phyloP scores from a whole-genome alignment of 2,797 vertebrate species.

The Muscicapa comitata region DNA sequence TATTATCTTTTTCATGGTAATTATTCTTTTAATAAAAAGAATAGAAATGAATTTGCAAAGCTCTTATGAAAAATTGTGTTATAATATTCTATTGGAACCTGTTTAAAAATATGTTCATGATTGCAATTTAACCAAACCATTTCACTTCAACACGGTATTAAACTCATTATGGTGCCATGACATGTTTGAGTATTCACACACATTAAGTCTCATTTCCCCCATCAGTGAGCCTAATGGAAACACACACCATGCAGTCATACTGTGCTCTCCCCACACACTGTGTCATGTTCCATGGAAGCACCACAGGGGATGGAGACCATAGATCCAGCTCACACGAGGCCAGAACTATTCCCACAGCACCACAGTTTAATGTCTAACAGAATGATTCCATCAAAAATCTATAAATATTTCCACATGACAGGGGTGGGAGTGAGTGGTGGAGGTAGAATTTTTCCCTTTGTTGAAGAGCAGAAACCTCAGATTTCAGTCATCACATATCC shows the following conservation, averaged over 20 bases:
- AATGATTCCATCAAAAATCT: background rate
- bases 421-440: fast-evolving
- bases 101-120: background rate
- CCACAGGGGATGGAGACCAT: background rate
- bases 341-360: background rate
- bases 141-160: background rate
- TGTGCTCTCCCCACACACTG: background rate
- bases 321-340: background rate
- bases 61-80: background rate
- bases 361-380: background rate
- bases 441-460: background rate
- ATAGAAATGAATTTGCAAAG: background rate
- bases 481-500: background rate
- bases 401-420: background rate
- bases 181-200: background rate
- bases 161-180: background rate
- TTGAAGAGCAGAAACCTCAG: background rate
- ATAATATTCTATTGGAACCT: background rate
- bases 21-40: background rate
- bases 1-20: background rate
- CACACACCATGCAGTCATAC: background rate
- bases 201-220: background rate
- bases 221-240: background rate
- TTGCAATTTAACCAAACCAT: background rate
- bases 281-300: background rate